Conservation (phyloP, 2,888 invertebrate species). For the Lottia gigantea region DNA sequence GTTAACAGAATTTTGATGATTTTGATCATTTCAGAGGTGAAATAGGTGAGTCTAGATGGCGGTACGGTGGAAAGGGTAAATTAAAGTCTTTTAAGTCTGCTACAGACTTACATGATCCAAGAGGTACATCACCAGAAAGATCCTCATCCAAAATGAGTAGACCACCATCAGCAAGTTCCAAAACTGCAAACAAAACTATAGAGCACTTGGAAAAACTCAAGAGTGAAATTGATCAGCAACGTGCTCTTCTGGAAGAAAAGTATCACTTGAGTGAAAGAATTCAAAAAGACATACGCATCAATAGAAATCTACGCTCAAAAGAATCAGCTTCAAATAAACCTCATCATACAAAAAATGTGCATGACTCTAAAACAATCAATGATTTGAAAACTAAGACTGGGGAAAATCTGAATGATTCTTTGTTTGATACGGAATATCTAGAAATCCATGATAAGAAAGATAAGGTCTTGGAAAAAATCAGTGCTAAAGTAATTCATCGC, state of each 20-base stretch:
- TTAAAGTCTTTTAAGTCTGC: constrained; percentile 45
- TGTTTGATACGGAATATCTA: constrained; percentile 4
- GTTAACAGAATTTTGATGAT: too few species aligned
- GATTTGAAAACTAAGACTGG: too few species aligned
- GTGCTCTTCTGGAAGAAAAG: not conserved
- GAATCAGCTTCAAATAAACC: not conserved
- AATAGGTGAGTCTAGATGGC: constrained; percentile 52
- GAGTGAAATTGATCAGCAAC: not conserved
- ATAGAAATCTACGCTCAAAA: not conserved
- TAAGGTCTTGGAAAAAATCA: constrained; percentile 46
- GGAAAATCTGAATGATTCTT: not conserved
- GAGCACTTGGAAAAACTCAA: not conserved
- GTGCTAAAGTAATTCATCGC: constrained; percentile 42
- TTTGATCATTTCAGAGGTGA: constrained; percentile 41
- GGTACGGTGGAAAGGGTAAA: constrained; percentile 55
- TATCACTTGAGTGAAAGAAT: constrained; percentile 1
- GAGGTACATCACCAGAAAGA: not conserved
- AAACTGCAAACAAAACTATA: not conserved
- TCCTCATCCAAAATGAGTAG: not conserved
- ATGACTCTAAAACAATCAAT: not conserved
- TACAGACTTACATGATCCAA: constrained; percentile 36
- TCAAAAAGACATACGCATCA: not conserved
- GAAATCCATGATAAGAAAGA: constrained; percentile 20
- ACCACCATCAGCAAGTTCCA: constrained; percentile 8
- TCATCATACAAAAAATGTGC: not conserved